phyloP scores from a whole-genome alignment of 2,113 vertebrate genomes.

The Damaliscus lunatus region DNA sequence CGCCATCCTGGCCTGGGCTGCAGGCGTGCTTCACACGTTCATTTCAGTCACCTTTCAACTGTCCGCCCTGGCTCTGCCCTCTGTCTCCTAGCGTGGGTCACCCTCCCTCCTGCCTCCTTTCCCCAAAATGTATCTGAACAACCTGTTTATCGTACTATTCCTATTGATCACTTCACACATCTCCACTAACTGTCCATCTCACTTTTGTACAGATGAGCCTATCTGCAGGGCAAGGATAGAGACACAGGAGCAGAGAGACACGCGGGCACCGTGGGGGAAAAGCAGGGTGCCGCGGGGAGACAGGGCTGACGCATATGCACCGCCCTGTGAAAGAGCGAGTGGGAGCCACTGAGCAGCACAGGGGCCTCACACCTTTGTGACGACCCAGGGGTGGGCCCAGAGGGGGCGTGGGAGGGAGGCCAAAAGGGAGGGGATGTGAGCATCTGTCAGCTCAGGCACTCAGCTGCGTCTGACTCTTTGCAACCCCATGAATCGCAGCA shows the following conservation, averaged over 20 bases:
- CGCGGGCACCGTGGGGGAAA: neutral
- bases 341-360: neutral
- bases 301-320: fast-evolving
- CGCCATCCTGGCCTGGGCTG: neutral
- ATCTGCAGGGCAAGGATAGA: neutral
- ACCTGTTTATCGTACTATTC: neutral
- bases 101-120: neutral
- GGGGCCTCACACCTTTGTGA: neutral
- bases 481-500: neutral
- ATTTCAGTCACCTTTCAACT: neutral
- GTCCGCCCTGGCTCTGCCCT: neutral
- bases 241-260: neutral
- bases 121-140: too few relatives aligned
- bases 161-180: too few relatives aligned
- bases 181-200: neutral
- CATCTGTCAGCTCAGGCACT: neutral
- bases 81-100: neutral
- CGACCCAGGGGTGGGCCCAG: neutral
- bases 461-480: neutral
- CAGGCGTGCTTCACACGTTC: neutral
- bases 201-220: neutral
- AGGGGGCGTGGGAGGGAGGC: neutral
- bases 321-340: neutral
- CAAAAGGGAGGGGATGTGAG: neutral
- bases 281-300: neutral